Conservation (phyloP, 23 tunicate genomes). For the Ciona savignyi region DNA sequence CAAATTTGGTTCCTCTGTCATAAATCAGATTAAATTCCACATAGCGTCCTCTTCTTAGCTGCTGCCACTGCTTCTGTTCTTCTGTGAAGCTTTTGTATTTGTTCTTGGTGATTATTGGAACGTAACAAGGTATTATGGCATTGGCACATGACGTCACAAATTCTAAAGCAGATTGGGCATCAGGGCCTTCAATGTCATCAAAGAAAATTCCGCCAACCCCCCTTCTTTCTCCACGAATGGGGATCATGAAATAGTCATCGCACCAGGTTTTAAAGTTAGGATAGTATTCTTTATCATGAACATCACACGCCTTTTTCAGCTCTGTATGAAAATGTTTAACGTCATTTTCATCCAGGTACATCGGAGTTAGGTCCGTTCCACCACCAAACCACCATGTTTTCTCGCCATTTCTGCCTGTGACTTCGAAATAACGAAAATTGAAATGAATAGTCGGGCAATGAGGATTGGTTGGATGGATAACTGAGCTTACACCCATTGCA, state of each 20-base stretch:
- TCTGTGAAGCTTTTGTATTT: slow-evolving; percentile 47
- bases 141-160: slow-evolving; percentile 74
- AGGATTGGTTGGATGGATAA: slow-evolving; percentile 89
- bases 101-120: slow-evolving; percentile 78
- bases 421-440: slow-evolving; percentile 93
- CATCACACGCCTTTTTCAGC: slow-evolving; percentile 70
- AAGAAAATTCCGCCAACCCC: slow-evolving; percentile 96
- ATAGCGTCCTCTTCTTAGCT: slow-evolving; percentile 85
- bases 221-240: slow-evolving; percentile 67
- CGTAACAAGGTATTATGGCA: slow-evolving; percentile 65
- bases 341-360: slow-evolving; percentile 73
- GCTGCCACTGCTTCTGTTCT: slow-evolving; percentile 87
- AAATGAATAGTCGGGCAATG: slow-evolving; percentile 93
- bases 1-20: slow-evolving; percentile 94
- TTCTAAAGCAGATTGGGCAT: slow-evolving; percentile 42
- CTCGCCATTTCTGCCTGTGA: slow-evolving; percentile 37
- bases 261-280: slow-evolving; percentile 85
- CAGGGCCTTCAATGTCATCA: slow-evolving; percentile 70
- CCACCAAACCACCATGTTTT: slow-evolving; percentile 99
- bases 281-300: slow-evolving; percentile 32
- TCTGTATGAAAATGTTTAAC: slow-evolving; percentile 69
- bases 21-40: slow-evolving; percentile 91
- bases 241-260: slow-evolving; percentile 73
- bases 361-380: slow-evolving; percentile 87
- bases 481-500: slow-evolving; percentile 97